phyloP scores from a whole-genome alignment of 2,888 invertebrate species.

The Arenicola marina region DNA sequence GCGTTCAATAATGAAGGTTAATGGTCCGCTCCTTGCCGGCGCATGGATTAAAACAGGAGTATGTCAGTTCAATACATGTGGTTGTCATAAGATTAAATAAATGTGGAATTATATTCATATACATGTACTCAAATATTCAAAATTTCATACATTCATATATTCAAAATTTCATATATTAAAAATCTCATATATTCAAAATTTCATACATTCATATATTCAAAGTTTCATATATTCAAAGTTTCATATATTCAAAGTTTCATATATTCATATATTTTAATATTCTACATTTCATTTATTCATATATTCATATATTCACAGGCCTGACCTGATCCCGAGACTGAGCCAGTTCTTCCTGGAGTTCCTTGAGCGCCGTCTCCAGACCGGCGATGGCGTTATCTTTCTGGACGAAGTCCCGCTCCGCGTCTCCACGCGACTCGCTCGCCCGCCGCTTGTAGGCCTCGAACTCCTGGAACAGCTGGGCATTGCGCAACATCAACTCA shows the following conservation, averaged over 20 bases:
- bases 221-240: too few species aligned
- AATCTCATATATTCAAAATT: background rate
- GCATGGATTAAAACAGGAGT: too few species aligned
- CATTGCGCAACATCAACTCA: conserved; percentile 5
- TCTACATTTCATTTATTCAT: background rate
- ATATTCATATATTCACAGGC: background rate
- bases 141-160: too few species aligned
- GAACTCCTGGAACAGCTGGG: conserved; percentile 7
- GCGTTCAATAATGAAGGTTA: too few species aligned
- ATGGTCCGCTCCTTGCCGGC: too few species aligned
- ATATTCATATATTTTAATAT: background rate
- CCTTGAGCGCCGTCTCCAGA: background rate
- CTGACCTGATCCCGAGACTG: background rate
- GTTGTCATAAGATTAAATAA: too few species aligned
- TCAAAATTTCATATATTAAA: background rate
- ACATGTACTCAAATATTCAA: too few species aligned
- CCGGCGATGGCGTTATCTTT: background rate
- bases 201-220: too few species aligned
- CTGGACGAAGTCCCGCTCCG: background rate
- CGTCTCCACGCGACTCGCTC: background rate
- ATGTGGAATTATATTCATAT: too few species aligned
- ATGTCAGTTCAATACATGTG: too few species aligned
- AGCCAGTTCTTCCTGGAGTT: background rate
- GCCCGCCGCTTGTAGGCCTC: background rate
- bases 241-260: too few species aligned